These are phyloP conservation scores for Nesidiocoris tenuis DNA, from an alignment of 2,888 invertebrate species.

Conservation along the genomic window DNA sequence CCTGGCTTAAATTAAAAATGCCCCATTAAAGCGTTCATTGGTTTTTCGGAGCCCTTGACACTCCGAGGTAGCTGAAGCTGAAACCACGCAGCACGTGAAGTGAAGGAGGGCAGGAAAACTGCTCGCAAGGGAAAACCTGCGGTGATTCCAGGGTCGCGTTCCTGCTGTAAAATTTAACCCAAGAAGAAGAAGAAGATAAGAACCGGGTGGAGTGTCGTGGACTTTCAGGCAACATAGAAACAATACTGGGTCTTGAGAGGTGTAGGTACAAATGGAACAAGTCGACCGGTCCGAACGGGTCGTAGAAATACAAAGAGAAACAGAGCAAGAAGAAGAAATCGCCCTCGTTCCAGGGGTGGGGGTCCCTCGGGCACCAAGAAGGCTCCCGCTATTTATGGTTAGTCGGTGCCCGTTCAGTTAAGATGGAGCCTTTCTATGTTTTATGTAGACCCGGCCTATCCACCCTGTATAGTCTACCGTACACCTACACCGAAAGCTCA, in stretches of 20 bases:
- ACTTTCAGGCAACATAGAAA: no score
- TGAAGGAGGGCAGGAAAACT: background rate
- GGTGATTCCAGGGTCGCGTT: background rate
- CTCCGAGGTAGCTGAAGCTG: background rate
- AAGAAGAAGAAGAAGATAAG: background rate
- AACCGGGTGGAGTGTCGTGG: background rate
- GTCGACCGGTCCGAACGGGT: background rate
- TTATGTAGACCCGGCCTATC: slow-evolving; percentile 23
- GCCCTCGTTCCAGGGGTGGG: background rate
- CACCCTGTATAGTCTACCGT: no score
- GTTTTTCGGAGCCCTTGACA: no score
- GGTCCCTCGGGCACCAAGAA: slow-evolving; percentile 32
- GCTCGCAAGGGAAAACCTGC: background rate
- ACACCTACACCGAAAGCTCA: background rate
- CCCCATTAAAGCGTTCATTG: no score
- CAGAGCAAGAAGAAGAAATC: background rate
- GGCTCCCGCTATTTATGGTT: slow-evolving; percentile 35
- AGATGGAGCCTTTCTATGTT: slow-evolving; percentile 37
- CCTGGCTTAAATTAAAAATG: no score
- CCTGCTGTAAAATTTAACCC: background rate
- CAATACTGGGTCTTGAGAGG: background rate
- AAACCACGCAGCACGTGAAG: background rate
- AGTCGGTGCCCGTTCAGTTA: slow-evolving; percentile 34
- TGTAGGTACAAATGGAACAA: background rate
- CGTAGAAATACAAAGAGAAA: background rate